Evolutionary conservation across 2,113 vertebrate species (phyloP).

Genomic region (Myrmecophaga tridactyla): DNA sequence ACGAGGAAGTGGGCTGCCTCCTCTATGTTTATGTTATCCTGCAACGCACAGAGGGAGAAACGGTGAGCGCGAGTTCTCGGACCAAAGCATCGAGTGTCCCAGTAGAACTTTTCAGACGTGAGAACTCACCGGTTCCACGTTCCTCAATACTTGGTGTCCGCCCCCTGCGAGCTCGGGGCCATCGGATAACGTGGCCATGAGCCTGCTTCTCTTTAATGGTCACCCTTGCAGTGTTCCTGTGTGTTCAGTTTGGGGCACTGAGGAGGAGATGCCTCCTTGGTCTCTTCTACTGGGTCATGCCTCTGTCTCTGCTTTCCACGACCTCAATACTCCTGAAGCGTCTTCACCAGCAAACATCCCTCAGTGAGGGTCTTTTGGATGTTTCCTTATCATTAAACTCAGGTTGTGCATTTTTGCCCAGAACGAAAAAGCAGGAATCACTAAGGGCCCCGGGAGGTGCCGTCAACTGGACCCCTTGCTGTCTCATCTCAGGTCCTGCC

Average conservation of each 20-base stretch:
- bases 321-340: background rate
- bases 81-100: background rate
- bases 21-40: slow-evolving; percentile 98
- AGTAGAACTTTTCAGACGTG: background rate
- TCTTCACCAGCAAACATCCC: background rate
- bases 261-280: background rate
- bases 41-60: background rate
- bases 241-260: background rate
- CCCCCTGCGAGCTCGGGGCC: background rate
- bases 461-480: too few relatives aligned
- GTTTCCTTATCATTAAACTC: background rate
- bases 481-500: background rate
- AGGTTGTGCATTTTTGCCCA: background rate
- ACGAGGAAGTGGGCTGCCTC: slow-evolving; percentile 97
- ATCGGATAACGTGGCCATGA: background rate
- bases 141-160: background rate
- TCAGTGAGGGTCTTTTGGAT: background rate
- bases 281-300: background rate
- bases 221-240: background rate
- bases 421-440: background rate
- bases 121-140: too few relatives aligned
- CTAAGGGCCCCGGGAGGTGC: too few relatives aligned
- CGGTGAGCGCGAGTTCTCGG: background rate
- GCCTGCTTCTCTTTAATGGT: background rate
- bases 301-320: background rate